Conservation (phyloP, 2,888 invertebrate species). For the Ormyrus nitidulus region DNA sequence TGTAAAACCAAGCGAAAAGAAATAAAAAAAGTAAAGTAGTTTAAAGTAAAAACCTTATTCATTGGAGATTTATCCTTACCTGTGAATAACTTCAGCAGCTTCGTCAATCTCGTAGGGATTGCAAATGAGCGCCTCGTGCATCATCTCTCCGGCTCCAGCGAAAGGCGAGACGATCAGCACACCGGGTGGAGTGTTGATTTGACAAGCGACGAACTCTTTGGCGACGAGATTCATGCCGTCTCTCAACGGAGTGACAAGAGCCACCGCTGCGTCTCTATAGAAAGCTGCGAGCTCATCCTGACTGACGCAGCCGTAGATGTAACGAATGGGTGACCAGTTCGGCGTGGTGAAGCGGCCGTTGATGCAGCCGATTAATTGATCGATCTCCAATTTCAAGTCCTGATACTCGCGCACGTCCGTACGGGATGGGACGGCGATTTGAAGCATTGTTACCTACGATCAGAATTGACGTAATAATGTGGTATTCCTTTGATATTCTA, state of each 20-base stretch:
- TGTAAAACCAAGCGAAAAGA: too few species aligned
- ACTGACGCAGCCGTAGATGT: constrained; percentile 91
- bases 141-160: constrained; percentile 94
- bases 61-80: constrained; percentile 71
- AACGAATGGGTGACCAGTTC: constrained; percentile 94
- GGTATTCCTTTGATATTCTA: too few species aligned
- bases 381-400: constrained; percentile 92
- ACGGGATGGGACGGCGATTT: constrained; percentile 91
- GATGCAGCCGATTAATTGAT: constrained; percentile 90
- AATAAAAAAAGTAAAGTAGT: too few species aligned
- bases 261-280: constrained; percentile 91
- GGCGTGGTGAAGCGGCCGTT: constrained; percentile 93
- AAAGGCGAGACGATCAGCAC: constrained; percentile 93
- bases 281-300: constrained; percentile 91
- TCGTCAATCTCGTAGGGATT: constrained; percentile 93
- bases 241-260: constrained; percentile 89
- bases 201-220: constrained; percentile 94
- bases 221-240: constrained; percentile 96
- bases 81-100: constrained; percentile 90
- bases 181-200: constrained; percentile 90
- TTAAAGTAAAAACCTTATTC: not conserved
- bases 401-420: constrained; percentile 94
- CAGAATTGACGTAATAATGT: too few species aligned
- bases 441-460: constrained; percentile 80
- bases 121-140: constrained; percentile 93